Evolutionary conservation across 2,888 invertebrate genomes (phyloP).

Genomic region (Drosophila ezoana): DNA sequence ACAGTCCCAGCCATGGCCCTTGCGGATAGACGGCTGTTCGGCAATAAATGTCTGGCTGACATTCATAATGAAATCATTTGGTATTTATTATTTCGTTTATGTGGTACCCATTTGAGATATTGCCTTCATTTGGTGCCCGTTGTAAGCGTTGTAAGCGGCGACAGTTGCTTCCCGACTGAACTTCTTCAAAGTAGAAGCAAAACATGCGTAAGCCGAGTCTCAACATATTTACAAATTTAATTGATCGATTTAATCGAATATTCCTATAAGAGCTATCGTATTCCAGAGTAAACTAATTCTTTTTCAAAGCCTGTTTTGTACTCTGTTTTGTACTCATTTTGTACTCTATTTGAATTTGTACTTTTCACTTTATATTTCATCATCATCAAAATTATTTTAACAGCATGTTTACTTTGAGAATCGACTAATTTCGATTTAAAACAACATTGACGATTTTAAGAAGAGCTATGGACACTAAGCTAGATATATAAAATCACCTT

Average conservation of each 20-base stretch:
- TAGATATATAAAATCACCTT: no score
- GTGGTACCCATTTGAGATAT: conserved; percentile 72
- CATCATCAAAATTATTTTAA: no score
- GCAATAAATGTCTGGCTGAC: conserved; percentile 59
- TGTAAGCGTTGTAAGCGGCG: conserved; percentile 48
- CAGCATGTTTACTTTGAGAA: no score
- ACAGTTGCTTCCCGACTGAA: conserved; percentile 35
- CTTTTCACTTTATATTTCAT: no score
- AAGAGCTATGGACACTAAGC: no score
- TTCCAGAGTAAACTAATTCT: no score
- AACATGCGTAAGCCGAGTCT: conserved; percentile 4
- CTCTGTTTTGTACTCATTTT: no score
- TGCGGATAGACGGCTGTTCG: conserved; percentile 34
- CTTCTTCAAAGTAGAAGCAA: background rate
- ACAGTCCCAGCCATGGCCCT: background rate
- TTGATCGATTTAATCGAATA: background rate
- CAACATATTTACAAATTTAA: background rate
- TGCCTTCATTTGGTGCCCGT: conserved; percentile 62
- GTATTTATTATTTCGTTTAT: conserved; percentile 77
- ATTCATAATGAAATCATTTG: conserved; percentile 78
- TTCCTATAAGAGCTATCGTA: background rate
- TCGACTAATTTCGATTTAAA: no score
- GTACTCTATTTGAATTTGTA: no score
- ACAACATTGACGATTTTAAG: no score
- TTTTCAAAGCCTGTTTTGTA: no score